Conservation (phyloP, 2,113 vertebrate species). For the Malurus elegans region DNA sequence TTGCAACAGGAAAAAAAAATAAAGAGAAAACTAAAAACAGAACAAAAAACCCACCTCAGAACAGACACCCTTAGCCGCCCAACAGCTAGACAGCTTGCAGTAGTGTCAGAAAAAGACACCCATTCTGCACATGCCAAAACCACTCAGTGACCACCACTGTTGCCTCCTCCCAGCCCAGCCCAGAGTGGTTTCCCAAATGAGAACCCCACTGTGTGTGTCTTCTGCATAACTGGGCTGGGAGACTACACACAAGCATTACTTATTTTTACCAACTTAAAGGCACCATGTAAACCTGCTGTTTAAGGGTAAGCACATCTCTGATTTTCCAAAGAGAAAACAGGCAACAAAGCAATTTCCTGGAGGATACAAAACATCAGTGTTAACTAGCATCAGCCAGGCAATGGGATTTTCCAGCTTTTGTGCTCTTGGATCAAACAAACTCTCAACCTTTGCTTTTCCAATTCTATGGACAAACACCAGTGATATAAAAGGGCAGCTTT, state of each 20-base stretch:
- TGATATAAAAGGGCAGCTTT: conserved; percentile 35
- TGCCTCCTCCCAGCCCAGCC: background rate
- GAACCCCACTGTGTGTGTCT: background rate
- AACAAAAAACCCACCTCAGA: background rate
- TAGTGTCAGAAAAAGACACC: background rate
- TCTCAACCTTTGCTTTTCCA: conserved; percentile 34
- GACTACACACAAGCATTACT: background rate
- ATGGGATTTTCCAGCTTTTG: conserved; percentile 40
- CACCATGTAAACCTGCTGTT: background rate
- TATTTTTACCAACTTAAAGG: background rate
- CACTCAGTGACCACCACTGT: background rate
- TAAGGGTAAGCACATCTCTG: background rate
- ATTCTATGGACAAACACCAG: conserved; percentile 16
- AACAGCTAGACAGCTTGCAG: background rate
- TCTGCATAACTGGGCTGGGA: background rate
- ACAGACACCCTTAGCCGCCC: background rate
- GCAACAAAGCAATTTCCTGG: background rate
- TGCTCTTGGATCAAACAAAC: conserved; percentile 16
- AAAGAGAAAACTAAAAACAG: background rate
- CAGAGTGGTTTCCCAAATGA: background rate
- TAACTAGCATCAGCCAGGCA: background rate
- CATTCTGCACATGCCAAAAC: background rate
- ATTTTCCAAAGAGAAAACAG: background rate
- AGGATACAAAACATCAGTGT: background rate
- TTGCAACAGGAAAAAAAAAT: background rate